Evolutionary conservation across 2,888 invertebrate species (phyloP).

Genomic region (Petrolisthes manimaculis): DNA sequence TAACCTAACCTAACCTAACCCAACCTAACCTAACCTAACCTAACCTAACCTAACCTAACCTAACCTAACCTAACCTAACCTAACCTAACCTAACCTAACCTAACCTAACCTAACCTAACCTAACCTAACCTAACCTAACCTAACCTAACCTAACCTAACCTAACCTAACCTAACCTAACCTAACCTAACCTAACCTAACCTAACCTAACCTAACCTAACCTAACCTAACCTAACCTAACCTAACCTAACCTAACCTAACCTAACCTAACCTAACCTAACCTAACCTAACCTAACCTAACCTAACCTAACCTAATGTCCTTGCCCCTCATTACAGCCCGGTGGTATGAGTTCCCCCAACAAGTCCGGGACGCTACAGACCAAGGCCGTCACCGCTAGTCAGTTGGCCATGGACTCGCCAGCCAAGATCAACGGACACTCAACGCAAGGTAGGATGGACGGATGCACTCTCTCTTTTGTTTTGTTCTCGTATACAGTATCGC

Average conservation of each 20-base stretch:
- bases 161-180: not conserved
- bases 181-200: too few relatives aligned
- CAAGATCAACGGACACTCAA: slow-evolving; percentile 62
- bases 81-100: not conserved
- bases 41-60: not conserved
- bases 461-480: not conserved
- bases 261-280: not conserved
- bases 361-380: slow-evolving; percentile 89
- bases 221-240: not conserved
- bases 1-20: not conserved
- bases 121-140: not conserved
- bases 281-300: not conserved
- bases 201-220: not conserved
- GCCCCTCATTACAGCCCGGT: slow-evolving; percentile 67
- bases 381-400: slow-evolving; percentile 92
- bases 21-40: not conserved
- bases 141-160: not conserved
- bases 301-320: too few relatives aligned
- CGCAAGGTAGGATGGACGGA: slow-evolving; percentile 43
- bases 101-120: not conserved
- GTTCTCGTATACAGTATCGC: not conserved
- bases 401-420: slow-evolving; percentile 88
- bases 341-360: slow-evolving; percentile 75
- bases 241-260: not conserved
- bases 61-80: not conserved